Conservation (phyloP, 2,888 invertebrate genomes). For the Scaptomyza reducta region DNA sequence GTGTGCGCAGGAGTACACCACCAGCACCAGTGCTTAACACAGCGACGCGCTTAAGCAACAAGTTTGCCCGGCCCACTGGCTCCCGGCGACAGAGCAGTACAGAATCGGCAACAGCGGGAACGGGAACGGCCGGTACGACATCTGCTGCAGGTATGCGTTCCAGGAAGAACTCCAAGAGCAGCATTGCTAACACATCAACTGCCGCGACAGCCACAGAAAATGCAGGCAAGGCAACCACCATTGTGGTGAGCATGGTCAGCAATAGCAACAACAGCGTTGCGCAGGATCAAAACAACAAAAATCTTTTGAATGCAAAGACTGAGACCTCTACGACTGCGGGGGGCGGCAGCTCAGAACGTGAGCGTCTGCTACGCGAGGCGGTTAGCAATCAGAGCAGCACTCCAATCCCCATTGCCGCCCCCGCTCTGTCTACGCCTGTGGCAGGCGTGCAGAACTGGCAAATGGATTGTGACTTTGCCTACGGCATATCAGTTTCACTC, state of each 20-base stretch:
- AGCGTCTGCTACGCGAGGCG: constrained; percentile 81
- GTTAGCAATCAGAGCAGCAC: constrained; percentile 79
- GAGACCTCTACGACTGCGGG: constrained; percentile 47
- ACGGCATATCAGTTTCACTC: constrained; percentile 87
- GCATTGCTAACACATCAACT: constrained; percentile 55
- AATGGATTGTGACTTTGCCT: constrained; percentile 83
- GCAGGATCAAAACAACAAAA: constrained; percentile 81
- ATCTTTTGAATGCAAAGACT: constrained; percentile 82
- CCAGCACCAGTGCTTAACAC: constrained; percentile 35
- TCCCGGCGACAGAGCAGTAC: constrained; percentile 61
- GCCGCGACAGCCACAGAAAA: constrained; percentile 42
- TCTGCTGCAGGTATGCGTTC: constrained; percentile 73
- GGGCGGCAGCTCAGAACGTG: constrained; percentile 61
- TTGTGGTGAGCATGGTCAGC: constrained; percentile 82
- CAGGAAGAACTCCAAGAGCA: constrained; percentile 81
- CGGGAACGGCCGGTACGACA: constrained; percentile 64
- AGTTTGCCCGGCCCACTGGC: constrained; percentile 73
- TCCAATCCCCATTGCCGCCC: neutral
- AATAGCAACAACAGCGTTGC: constrained; percentile 61
- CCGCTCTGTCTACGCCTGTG: constrained; percentile 60
- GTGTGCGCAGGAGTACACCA: constrained; percentile 81
- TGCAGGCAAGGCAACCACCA: constrained; percentile 76
- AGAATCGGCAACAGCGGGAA: constrained; percentile 62
- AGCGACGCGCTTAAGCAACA: constrained; percentile 70
- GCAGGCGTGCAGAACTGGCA: constrained; percentile 84